Evolutionary conservation across 2,888 invertebrate genomes (phyloP).

Genomic region (Cephus runcator): DNA sequence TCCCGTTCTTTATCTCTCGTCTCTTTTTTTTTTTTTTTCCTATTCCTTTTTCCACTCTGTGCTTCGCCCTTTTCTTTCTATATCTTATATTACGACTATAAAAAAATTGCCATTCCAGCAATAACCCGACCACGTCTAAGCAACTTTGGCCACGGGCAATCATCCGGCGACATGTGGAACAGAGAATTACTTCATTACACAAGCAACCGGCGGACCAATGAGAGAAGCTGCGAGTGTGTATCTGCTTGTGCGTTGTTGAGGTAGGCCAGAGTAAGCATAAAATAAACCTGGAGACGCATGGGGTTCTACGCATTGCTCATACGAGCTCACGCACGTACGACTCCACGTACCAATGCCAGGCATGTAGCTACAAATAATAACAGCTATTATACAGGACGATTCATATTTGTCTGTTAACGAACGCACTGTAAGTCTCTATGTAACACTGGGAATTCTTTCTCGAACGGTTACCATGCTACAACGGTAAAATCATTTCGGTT

Average conservation of each 20-base stretch:
- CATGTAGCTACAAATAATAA: constrained; percentile 36
- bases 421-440: background rate
- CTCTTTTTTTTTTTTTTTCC: background rate
- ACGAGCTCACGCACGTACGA: background rate
- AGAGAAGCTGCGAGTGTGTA: constrained; percentile 4
- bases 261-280: constrained; percentile 45
- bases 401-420: constrained; percentile 13
- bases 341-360: constrained; percentile 20
- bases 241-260: constrained; percentile 28
- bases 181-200: constrained; percentile 39
- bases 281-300: constrained; percentile 47
- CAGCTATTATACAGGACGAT: constrained; percentile 29
- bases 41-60: background rate
- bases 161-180: constrained; percentile 31
- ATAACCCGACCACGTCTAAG: background rate
- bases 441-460: background rate
- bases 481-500: background rate
- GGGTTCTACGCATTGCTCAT: constrained; percentile 41
- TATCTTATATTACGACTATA: background rate
- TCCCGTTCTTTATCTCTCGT: background rate
- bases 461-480: background rate
- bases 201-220: constrained; percentile 17
- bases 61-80: background rate
- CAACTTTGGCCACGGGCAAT: background rate
- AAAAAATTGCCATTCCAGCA: background rate